phyloP scores from a whole-genome alignment of 2,797 vertebrate genomes.

The Eulemur rubriventer region DNA sequence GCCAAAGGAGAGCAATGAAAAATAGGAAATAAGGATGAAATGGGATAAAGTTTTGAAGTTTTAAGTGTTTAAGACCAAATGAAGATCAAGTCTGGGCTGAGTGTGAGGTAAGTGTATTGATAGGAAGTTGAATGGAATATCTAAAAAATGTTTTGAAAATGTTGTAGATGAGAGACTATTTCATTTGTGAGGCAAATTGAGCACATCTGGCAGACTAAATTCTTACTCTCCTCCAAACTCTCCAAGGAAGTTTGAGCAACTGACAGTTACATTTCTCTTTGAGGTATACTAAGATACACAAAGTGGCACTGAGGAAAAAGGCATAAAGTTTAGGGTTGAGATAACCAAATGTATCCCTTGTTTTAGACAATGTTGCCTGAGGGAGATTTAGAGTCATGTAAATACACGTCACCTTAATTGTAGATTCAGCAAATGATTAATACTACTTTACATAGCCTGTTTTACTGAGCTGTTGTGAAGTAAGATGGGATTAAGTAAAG shows the following conservation, averaged over 20 bases:
- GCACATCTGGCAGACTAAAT: neutral
- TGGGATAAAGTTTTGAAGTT: neutral
- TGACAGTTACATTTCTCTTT: neutral
- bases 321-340: neutral
- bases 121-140: neutral
- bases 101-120: neutral
- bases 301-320: neutral
- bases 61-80: neutral
- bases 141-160: neutral
- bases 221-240: accelerated
- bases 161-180: neutral
- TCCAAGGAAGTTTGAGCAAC: neutral
- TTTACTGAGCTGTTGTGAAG: neutral
- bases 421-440: neutral
- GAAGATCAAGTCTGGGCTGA: neutral
- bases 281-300: neutral
- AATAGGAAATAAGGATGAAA: neutral
- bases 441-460: too few species aligned
- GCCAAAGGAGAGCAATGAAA: neutral
- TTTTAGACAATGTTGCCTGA: neutral
- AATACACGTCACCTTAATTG: neutral
- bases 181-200: neutral
- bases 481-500: neutral
- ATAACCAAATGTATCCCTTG: neutral
- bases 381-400: neutral